Evolutionary conservation across 2,113 vertebrate species (phyloP).

Genomic region (Hippocampus mohnikei): DNA sequence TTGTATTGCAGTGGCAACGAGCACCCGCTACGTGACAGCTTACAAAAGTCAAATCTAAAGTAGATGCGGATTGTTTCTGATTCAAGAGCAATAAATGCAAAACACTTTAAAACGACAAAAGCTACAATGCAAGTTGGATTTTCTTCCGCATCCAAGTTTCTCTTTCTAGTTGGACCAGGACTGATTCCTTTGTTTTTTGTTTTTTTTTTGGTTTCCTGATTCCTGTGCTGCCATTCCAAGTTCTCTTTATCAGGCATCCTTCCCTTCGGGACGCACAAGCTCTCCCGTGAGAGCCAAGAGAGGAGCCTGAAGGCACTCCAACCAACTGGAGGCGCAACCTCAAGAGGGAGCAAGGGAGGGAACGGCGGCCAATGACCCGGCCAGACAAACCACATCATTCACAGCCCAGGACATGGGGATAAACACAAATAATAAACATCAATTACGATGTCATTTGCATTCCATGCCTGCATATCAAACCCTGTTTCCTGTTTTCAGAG

Average conservation of each 20-base stretch:
- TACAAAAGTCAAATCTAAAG: constrained; percentile 16
- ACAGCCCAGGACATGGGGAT: constrained; percentile 30
- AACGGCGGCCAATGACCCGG: constrained; percentile 34
- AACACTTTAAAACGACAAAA: constrained; percentile 8
- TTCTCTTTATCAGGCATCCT: constrained; percentile 26
- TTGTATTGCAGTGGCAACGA: background rate
- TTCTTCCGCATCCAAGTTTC: background rate
- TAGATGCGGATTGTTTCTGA: background rate
- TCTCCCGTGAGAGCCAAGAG: constrained; percentile 17
- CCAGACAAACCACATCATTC: constrained; percentile 41
- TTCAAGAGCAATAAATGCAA: background rate
- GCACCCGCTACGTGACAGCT: constrained; percentile 17
- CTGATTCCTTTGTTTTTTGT: background rate
- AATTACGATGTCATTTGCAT: constrained; percentile 49
- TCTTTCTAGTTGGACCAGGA: constrained; percentile 10
- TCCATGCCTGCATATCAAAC: constrained; percentile 34
- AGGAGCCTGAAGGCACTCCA: constrained; percentile 30
- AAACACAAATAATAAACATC: constrained; percentile 52
- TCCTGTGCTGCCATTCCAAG: constrained; percentile 31
- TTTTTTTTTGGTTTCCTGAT: constrained; percentile 7
- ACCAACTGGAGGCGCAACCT: constrained; percentile 16
- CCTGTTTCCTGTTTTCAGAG: constrained; percentile 67
- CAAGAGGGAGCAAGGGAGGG: constrained; percentile 10
- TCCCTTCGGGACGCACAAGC: constrained; percentile 2
- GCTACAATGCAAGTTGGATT: constrained; percentile 5